Conservation (phyloP, 1,140 invertebrate genomes). For the Charaxes varanes region DNA sequence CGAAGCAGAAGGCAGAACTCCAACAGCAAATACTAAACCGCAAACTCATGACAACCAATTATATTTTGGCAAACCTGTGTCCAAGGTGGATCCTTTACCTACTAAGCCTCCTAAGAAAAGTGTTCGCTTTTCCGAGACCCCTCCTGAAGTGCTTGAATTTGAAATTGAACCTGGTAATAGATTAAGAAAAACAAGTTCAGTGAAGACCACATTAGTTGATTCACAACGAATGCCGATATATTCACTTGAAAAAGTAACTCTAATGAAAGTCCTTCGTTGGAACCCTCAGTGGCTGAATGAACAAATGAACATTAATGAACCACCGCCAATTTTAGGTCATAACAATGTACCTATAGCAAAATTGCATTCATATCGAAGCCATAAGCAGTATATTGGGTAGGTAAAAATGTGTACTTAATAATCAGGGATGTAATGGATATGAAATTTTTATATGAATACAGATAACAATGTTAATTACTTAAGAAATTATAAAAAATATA, state of each 20-base stretch:
- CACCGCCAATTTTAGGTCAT: constrained; percentile 54
- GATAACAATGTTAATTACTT: no score
- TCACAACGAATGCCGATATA: constrained; percentile 33
- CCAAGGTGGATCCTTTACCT: constrained; percentile 37
- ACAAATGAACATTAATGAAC: constrained; percentile 40
- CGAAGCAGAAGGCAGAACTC: not conserved
- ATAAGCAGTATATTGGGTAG: constrained; percentile 57
- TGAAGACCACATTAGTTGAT: constrained; percentile 42
- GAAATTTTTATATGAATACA: no score
- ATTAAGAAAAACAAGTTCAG: constrained; percentile 48
- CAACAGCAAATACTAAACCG: constrained; percentile 29
- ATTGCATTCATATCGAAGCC: constrained; percentile 44
- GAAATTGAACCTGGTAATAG: constrained; percentile 56
- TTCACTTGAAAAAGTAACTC: constrained; percentile 48
- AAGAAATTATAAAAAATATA: no score
- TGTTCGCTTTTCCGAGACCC: constrained; percentile 40
- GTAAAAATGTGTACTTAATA: no score
- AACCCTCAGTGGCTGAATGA: constrained; percentile 58
- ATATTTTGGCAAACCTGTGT: constrained; percentile 13
- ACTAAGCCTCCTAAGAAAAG: constrained; percentile 30
- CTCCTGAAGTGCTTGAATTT: constrained; percentile 35
- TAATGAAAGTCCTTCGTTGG: constrained; percentile 58
- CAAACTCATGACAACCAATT: constrained; percentile 28
- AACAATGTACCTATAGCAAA: constrained; percentile 40
- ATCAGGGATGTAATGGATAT: no score